phyloP scores from a whole-genome alignment of 2,113 vertebrate species.

The Solea senegalensis region DNA sequence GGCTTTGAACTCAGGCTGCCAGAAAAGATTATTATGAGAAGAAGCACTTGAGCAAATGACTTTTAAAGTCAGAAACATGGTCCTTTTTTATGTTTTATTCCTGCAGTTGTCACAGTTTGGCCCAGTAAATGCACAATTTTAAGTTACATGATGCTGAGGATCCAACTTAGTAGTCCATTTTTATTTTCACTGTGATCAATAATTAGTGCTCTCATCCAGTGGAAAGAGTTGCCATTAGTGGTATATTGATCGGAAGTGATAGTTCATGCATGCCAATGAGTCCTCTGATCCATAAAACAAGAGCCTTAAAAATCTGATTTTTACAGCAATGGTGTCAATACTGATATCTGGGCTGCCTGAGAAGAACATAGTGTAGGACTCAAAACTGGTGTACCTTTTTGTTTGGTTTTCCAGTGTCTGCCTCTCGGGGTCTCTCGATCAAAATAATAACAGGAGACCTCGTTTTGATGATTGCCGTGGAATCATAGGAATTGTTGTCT shows the following conservation, averaged over 20 bases:
- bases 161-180: constrained; percentile 59
- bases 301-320: constrained; percentile 69
- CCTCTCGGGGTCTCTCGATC: too few species aligned
- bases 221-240: constrained; percentile 67
- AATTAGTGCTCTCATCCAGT: constrained; percentile 59
- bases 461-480: too few species aligned
- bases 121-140: constrained; percentile 14
- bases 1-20: too few species aligned
- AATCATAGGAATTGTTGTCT: too few species aligned
- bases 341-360: constrained; percentile 23
- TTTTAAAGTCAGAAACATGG: constrained; percentile 6
- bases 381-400: constrained; percentile 7
- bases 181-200: constrained; percentile 72
- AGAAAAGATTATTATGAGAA: not conserved
- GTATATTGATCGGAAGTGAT: constrained; percentile 73
- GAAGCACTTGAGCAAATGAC: constrained; percentile 24
- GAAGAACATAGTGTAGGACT: constrained; percentile 15
- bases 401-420: too few species aligned
- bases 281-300: constrained; percentile 58
- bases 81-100: constrained; percentile 27
- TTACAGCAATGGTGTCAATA: constrained; percentile 58
- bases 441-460: too few species aligned
- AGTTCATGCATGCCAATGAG: constrained; percentile 78
- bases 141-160: constrained; percentile 20
- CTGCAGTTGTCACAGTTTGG: constrained; percentile 25